A percentile compares a stretch with the other conserved stretches of the same genome.
phyloP scores from a whole-genome alignment of 2,113 vertebrate genomes.

The Eulemur rufifrons region DNA sequence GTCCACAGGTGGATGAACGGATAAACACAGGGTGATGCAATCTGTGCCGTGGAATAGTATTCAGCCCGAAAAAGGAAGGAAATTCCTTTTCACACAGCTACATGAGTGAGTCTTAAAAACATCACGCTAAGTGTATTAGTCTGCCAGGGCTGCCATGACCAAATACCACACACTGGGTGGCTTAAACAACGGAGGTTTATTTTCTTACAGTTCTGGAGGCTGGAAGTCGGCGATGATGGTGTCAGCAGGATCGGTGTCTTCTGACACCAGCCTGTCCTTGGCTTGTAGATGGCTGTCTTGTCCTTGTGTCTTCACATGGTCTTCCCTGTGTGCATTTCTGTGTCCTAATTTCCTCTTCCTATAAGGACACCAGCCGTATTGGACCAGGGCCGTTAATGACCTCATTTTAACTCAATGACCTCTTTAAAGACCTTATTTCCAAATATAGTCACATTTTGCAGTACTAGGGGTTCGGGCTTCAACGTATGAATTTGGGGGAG shows the following conservation, averaged over 20 bases:
- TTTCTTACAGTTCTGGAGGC: background rate
- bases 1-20: rapidly evolving
- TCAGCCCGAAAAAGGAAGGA: background rate
- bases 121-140: background rate
- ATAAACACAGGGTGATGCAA: rapidly evolving
- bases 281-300: rapidly evolving
- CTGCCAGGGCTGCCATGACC: background rate
- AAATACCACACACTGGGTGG: rapidly evolving
- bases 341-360: background rate
- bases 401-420: background rate
- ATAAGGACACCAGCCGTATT: background rate
- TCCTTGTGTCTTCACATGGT: rapidly evolving
- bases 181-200: no score
- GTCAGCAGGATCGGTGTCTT: background rate
- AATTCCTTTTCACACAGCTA: rapidly evolving
- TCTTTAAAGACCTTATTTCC: background rate
- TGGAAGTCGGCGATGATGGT: background rate
- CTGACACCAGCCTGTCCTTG: background rate
- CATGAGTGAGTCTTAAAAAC: background rate
- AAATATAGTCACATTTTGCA: background rate
- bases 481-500: background rate
- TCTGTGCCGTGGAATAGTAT: rapidly evolving
- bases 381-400: background rate
- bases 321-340: no score
- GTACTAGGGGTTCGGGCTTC: background rate